Evolutionary conservation across 1,140 invertebrate genomes (phyloP), one percentile per base, ranked within the genome.

Genomic region (Babylonia areolata): DNA sequence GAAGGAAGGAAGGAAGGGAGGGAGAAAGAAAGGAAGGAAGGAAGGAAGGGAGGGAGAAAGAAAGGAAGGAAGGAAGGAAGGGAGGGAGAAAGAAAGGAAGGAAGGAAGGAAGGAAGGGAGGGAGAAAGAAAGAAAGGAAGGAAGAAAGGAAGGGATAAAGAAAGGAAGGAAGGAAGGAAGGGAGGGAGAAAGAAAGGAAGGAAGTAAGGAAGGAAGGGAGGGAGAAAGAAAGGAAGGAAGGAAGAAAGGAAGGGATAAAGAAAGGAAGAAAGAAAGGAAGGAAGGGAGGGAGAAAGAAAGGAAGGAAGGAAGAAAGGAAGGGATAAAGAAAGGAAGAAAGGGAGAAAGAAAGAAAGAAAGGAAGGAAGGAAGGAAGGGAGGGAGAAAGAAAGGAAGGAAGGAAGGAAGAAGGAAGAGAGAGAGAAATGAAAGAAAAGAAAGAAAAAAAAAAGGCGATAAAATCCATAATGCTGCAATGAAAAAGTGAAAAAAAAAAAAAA

Each of bases 291-390:
- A 37, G 73, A 75, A 75, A n/a, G n/a, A 75, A 75, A 75, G n/a
- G 9, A n/a, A 75, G 11, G 73, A 31, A 75, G 11, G 73, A n/a
- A 75, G n/a, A n/a, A 75, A n/a, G n/a, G 35, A n/a, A 37, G 73
- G n/a, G n/a, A n/a, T n/a, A 75, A n/a, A 37, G 35, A 37, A n/a
- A 75, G 73, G n/a, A n/a, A 37, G 73, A 75, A n/a, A 37, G 35
- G n/a, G 73, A 75, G 35, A 37, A n/a, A 75, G 73, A 75, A n/a
- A 37, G 35, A 37, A n/a, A 75, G n/a, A 75, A 75, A 37, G 35
- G 35, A n/a, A 37, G 35, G n/a, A n/a, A 75, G 73, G n/a, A n/a
- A 37, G 35, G n/a, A n/a, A 37, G 35, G n/a, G 73, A 75, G 73
- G n/a, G 35, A 37, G 35, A 75, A n/a, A 75, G 35, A 37, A 37